Evolutionary conservation across 2,888 invertebrate species (phyloP), one percentile per base, ranked within the genome.

Genomic region (Rhingia campestris): DNA sequence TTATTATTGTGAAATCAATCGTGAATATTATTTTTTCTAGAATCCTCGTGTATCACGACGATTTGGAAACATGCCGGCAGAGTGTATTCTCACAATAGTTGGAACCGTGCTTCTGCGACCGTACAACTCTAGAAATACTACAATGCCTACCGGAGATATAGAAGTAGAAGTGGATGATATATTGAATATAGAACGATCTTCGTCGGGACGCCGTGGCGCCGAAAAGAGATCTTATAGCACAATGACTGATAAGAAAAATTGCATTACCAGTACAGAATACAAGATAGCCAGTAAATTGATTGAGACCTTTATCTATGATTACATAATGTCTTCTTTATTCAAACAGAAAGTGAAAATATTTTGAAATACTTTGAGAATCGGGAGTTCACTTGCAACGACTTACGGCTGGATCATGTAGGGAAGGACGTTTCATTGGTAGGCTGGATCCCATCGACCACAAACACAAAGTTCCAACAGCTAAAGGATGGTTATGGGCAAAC

Each of bases 401-500:
- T 92, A 69, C 88, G 91, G 0, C 87, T 87, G n/a, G 88, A 88
- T 3, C 90, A 91, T 87, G 90, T 90, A 30, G 91, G 91, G 10
- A 89, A 89, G 75, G 84, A 86, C 12, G 89, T 92, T 0, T 88
- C 89, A 0, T 79, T 92, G 12, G 90, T 92, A 9, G 92, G 92
- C 0, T 92, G 92, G 92, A 86, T 92, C 54, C 89, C 91, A 35
- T 87, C 88, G 0, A 87, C 89, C 2, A 89, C 89, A 35, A 89
- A 89, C 53, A 88, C 89, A 4, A 91, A 91, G 86, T 92, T 92
- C 86, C 88, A 92, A 61, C 91, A 92, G 76, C 81, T 92, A 0
- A 90, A 90, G 80, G 92, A 92, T 87, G 92, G 92, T 9, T 91
- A 92, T 81, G 92, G 92, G 0, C 90, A 90, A 58, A 91, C 91